These are phyloP conservation scores for Eucera pruinosa DNA, from an alignment of 2,888 invertebrate species.

Conservation along the genomic window DNA sequence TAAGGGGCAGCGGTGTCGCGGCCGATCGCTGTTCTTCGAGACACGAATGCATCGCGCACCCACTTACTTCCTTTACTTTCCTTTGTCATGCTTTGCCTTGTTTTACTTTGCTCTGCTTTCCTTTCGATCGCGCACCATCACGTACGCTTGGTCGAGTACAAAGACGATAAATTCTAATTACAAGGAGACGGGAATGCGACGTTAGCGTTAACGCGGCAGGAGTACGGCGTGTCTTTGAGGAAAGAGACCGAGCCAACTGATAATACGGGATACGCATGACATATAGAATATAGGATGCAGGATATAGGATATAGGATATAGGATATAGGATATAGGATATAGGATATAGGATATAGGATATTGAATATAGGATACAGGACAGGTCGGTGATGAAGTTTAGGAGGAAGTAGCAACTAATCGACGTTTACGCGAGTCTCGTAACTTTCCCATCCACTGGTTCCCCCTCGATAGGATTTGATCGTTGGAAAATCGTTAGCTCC, in stretches of 20 bases:
- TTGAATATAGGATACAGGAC: no score
- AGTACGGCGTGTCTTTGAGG: conserved; percentile 2
- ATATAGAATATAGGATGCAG: no score
- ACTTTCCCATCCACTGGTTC: conserved; percentile 29
- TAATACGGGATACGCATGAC: background rate
- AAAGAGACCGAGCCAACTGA: conserved; percentile 3
- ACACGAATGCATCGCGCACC: no score
- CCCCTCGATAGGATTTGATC: background rate
- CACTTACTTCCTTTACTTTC: background rate
- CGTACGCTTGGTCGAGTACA: conserved; percentile 31
- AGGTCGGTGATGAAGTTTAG: background rate
- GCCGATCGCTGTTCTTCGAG: background rate
- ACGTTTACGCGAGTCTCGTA: background rate
- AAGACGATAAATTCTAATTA: conserved; percentile 59
- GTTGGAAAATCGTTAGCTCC: conserved; percentile 38
- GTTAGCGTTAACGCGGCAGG: background rate
- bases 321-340: no score
- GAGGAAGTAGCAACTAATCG: conserved; percentile 2
- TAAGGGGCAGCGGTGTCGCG: background rate
- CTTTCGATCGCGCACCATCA: conserved; percentile 17
- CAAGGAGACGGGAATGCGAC: conserved; percentile 21
- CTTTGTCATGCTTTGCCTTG: no score
- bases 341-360: no score
- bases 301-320: no score
- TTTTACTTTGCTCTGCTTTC: no score